Percentiles rank a stretch among this genome's conserved stretches.
Conservation (phyloP, 2,888 invertebrate species). For the Aricia artaxerxes region DNA sequence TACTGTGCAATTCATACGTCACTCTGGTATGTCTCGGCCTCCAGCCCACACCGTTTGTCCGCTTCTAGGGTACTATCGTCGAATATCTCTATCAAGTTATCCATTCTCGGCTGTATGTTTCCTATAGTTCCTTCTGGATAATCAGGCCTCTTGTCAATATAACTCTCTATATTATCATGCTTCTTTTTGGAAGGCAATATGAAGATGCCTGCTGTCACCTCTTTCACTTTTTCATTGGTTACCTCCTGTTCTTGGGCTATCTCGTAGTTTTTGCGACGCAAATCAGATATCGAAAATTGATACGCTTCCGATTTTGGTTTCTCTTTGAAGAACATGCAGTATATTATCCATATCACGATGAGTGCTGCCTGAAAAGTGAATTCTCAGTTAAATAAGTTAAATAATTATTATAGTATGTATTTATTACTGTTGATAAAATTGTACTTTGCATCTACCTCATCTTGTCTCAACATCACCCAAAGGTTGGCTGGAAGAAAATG, state of each 20-base stretch:
- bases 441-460: too few species aligned
- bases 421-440: too few species aligned
- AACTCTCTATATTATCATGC: constrained; percentile 50
- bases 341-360: constrained; percentile 65
- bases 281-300: constrained; percentile 63
- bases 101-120: constrained; percentile 53
- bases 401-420: too few species aligned
- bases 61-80: constrained; percentile 49
- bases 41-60: constrained; percentile 57
- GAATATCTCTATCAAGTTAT: constrained; percentile 61
- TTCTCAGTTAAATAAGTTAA: background rate
- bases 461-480: too few species aligned
- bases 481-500: too few species aligned
- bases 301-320: constrained; percentile 61
- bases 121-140: constrained; percentile 66
- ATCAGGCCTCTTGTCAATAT: constrained; percentile 60
- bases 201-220: constrained; percentile 59
- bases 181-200: constrained; percentile 63
- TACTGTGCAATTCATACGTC: constrained; percentile 48
- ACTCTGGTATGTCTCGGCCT: constrained; percentile 60
- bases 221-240: constrained; percentile 48
- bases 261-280: constrained; percentile 55
- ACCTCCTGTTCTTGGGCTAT: constrained; percentile 51
- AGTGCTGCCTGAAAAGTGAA: constrained; percentile 57
- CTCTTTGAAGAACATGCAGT: constrained; percentile 71